A percentile compares a stretch with the other conserved stretches of the same genome.
phyloP scores from a whole-genome alignment of 2,888 invertebrate species.

The Fragum sueziense region DNA sequence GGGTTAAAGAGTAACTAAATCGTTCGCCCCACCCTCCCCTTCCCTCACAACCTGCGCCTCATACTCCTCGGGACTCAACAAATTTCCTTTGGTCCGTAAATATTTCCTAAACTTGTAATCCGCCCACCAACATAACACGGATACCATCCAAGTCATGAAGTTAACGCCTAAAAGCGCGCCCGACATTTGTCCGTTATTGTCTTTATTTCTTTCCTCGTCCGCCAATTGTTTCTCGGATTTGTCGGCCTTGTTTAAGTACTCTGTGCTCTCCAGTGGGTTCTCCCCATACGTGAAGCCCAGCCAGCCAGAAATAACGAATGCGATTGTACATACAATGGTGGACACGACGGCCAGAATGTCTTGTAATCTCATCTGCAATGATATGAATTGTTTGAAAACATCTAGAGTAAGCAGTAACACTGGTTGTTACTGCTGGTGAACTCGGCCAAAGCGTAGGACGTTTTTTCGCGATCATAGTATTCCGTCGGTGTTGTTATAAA shows the following conservation, averaged over 20 bases:
- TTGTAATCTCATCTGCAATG: constrained; percentile 10
- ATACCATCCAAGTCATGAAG: not conserved
- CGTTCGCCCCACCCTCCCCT: too few relatives aligned
- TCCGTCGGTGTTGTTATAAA: too few relatives aligned
- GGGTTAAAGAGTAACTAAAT: too few relatives aligned
- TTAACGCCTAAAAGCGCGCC: not conserved
- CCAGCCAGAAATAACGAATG: not conserved
- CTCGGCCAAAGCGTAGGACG: too few relatives aligned
- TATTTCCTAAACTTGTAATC: not conserved
- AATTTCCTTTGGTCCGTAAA: not conserved
- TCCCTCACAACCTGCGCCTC: not conserved
- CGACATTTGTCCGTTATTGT: not conserved
- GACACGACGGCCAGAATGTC: not conserved
- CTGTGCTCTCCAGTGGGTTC: not conserved
- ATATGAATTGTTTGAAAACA: not conserved
- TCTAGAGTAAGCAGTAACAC: not conserved
- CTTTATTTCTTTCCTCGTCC: not conserved
- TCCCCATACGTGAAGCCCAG: constrained; percentile 3
- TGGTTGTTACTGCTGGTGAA: not conserved
- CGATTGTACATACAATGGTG: not conserved
- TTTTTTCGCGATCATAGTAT: too few relatives aligned
- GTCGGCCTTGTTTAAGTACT: not conserved
- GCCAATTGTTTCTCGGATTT: not conserved
- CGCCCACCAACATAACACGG: not conserved
- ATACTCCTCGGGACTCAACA: not conserved